A percentile compares a stretch with the other conserved stretches of the same genome.
Evolutionary conservation across 2,113 vertebrate species (phyloP).

Genomic region (Chrysochloris asiatica): DNA sequence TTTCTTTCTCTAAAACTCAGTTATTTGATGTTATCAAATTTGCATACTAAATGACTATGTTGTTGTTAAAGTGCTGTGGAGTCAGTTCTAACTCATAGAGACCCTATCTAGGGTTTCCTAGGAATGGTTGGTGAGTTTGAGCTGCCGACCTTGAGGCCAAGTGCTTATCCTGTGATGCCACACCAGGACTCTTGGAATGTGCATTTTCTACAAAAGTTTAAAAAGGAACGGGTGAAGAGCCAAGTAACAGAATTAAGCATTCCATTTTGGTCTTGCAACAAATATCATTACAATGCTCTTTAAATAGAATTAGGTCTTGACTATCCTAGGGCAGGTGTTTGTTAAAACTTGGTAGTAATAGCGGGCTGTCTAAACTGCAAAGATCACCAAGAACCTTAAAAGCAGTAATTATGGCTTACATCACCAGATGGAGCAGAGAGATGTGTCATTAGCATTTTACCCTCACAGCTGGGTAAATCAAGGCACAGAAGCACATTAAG

Average conservation of each 20-base stretch:
- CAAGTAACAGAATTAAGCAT: not conserved
- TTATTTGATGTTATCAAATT: not conserved
- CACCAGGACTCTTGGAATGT: too few relatives aligned
- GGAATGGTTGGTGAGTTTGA: too few relatives aligned
- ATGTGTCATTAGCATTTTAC: constrained; percentile 58
- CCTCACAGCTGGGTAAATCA: constrained; percentile 69
- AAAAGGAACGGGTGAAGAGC: not conserved
- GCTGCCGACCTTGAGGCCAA: too few relatives aligned
- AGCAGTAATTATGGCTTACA: constrained; percentile 48
- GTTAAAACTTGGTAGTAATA: constrained; percentile 56
- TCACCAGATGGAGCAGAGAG: constrained; percentile 41
- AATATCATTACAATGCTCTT: constrained; percentile 28
- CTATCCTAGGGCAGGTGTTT: constrained; percentile 49
- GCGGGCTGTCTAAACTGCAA: constrained; percentile 61
- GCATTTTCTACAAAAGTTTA: not conserved
- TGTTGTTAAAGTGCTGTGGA: not conserved
- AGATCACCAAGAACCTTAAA: constrained; percentile 40
- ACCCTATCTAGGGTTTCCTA: too few relatives aligned
- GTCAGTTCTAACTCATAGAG: too few relatives aligned
- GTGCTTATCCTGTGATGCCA: too few relatives aligned
- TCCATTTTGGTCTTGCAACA: not conserved
- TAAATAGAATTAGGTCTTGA: constrained; percentile 57
- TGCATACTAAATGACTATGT: not conserved
- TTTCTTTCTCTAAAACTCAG: not conserved
- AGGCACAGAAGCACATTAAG: constrained; percentile 50